phyloP scores from a whole-genome alignment of 2,113 vertebrate genomes.

The Pionites leucogaster region DNA sequence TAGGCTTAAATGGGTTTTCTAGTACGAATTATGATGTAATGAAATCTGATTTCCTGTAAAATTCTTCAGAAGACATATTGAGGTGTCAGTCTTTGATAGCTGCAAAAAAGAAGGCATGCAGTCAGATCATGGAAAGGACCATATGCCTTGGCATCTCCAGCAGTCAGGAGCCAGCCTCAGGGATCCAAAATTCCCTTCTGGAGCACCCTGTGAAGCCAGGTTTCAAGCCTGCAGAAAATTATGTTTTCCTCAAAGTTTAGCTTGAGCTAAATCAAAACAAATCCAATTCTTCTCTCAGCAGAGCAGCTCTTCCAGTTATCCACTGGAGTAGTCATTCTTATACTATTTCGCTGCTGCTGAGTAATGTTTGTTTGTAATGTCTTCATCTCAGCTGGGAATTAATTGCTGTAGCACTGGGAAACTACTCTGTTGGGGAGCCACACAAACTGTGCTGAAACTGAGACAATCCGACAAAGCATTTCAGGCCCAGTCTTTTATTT shows the following conservation, averaged over 20 bases:
- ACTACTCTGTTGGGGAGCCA: not conserved
- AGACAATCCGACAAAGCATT: not conserved
- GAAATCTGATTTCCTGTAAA: not conserved
- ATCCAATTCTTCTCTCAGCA: not conserved
- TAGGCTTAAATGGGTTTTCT: not conserved
- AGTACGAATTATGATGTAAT: not conserved
- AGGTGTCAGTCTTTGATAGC: not conserved
- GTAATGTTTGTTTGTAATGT: not conserved
- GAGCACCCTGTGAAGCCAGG: not conserved
- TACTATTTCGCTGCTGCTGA: not conserved
- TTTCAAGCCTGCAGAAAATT: not conserved
- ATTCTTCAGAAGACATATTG: not conserved
- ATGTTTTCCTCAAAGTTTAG: not conserved
- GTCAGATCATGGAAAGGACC: not conserved
- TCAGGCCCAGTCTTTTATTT: not conserved
- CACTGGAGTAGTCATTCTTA: not conserved
- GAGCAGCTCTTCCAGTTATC: not conserved
- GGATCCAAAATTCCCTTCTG: not conserved
- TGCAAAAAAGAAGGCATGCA: not conserved
- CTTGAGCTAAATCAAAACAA: not conserved
- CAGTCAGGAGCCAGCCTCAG: not conserved
- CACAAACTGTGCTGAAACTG: not conserved
- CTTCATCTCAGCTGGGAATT: not conserved
- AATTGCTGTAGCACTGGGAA: not conserved
- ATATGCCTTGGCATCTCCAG: not conserved